Conservation (phyloP, 2,113 vertebrate species). For the Dipodomys stephensi region DNA sequence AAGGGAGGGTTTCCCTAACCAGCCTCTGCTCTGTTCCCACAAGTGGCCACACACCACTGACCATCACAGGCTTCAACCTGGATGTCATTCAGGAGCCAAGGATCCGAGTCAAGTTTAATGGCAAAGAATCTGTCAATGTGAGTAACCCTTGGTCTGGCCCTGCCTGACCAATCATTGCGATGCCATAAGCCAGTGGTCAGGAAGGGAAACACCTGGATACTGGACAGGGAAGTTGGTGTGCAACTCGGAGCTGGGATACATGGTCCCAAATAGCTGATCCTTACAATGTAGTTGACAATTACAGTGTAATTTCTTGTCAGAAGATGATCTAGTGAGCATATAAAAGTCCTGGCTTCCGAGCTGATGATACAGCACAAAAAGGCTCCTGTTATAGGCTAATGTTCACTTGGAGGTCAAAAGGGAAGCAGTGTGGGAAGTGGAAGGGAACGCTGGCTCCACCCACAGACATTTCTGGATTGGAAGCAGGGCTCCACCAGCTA, state of each 20-base stretch:
- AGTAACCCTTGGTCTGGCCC: constrained; percentile 79
- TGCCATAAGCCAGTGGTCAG: neutral
- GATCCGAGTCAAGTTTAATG: constrained; percentile 95
- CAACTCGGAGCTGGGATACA: neutral
- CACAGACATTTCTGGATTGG: neutral
- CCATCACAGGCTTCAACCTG: constrained; percentile 95
- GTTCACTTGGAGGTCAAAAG: neutral
- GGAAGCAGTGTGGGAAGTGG: neutral
- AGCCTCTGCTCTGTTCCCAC: constrained; percentile 65
- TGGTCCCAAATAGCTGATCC: neutral
- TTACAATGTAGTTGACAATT: neutral
- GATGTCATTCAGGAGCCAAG: constrained; percentile 97
- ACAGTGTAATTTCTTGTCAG: neutral
- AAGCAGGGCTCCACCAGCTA: neutral
- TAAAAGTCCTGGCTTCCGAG: neutral
- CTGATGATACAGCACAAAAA: neutral
- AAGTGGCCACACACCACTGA: constrained; percentile 96
- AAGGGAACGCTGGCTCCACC: neutral
- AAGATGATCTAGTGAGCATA: neutral
- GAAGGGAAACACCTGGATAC: neutral
- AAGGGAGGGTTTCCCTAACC: neutral
- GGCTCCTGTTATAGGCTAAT: neutral
- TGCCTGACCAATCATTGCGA: neutral
- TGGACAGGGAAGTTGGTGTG: neutral
- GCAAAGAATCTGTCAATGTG: constrained; percentile 96